A percentile compares a stretch with the other conserved stretches of the same genome.
Evolutionary conservation across 2,797 vertebrate species (phyloP).

Genomic region (Dermochelys coriacea): DNA sequence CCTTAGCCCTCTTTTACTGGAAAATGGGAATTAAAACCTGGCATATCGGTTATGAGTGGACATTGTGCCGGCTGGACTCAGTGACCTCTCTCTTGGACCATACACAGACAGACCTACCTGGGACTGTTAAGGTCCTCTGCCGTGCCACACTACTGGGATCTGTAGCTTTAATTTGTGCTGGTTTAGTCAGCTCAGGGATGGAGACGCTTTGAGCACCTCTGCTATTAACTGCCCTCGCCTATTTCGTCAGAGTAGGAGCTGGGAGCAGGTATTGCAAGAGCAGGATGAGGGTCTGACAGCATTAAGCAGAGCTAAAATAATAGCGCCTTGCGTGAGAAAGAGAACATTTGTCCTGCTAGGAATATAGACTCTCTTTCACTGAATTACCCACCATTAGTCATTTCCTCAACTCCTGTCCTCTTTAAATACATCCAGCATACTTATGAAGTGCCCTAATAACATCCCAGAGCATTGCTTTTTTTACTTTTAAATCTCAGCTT

Average conservation of each 20-base stretch:
- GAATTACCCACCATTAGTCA: neutral
- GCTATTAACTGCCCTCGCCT: neutral
- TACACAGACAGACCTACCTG: neutral
- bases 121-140: neutral
- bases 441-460: neutral
- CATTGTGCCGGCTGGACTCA: neutral
- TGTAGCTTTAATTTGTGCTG: neutral
- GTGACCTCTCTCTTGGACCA: neutral
- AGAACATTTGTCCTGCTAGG: neutral
- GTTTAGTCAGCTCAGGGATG: neutral
- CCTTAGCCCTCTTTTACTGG: neutral
- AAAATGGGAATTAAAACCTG: neutral
- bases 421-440: neutral
- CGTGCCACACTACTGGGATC: neutral
- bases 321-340: neutral
- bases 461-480: neutral
- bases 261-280: neutral
- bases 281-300: neutral
- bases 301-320: neutral
- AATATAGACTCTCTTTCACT: neutral
- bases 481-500: neutral
- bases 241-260: neutral
- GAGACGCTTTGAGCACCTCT: neutral
- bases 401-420: neutral
- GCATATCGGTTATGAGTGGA: neutral